These are phyloP conservation scores for Ericerus pela DNA, from an alignment of 1,140 invertebrate species.

Conservation along the genomic window DNA sequence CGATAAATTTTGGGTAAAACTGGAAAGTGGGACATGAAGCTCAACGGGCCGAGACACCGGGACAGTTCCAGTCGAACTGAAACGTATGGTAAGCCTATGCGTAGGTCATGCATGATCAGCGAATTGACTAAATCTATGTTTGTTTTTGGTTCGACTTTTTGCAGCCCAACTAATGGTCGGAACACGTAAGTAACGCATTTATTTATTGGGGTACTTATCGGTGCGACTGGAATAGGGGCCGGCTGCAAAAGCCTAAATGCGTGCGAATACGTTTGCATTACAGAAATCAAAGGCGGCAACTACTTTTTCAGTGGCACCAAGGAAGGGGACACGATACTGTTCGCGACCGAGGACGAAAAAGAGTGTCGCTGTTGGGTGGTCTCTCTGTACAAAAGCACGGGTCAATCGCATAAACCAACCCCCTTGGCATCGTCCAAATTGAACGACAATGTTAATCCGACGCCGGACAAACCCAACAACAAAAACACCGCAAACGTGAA, in stretches of 20 bases:
- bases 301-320: conserved; percentile 2
- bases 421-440: not conserved
- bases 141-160: not conserved
- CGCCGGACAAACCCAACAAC: not conserved
- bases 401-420: conserved; percentile 1
- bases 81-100: no score
- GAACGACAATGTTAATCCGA: not conserved
- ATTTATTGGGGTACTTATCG: no score
- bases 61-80: no score
- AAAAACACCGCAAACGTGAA: not conserved
- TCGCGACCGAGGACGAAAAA: conserved; percentile 3
- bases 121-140: no score
- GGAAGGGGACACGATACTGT: not conserved
- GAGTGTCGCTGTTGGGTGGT: not conserved
- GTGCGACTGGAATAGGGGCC: no score
- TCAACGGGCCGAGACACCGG: no score
- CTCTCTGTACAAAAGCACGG: not conserved
- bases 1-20: no score
- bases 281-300: not conserved
- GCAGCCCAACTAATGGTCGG: not conserved
- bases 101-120: no score
- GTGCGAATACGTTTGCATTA: no score
- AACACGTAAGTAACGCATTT: conserved; percentile 1
- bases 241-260: no score
- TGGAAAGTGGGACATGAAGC: no score